Percentiles rank a stretch among this genome's conserved stretches.
Evolutionary conservation across 2,888 invertebrate genomes (phyloP).

Genomic region (Hemicrepidius hirtus): DNA sequence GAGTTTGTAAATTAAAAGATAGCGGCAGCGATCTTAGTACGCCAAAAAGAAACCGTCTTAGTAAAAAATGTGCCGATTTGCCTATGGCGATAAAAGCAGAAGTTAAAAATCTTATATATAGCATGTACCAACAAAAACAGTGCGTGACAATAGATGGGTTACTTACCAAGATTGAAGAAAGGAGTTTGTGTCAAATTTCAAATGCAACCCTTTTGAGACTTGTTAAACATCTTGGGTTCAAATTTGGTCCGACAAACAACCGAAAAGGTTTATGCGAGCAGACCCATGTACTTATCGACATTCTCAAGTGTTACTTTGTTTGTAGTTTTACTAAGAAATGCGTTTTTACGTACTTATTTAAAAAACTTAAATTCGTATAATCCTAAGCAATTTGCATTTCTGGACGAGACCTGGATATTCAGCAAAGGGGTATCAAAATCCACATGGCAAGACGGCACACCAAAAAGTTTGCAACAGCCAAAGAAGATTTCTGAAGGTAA

Average conservation of each 20-base stretch:
- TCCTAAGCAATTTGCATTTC: constrained; percentile 10
- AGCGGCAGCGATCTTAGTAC: no score
- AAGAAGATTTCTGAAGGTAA: constrained; percentile 4
- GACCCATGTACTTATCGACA: no score
- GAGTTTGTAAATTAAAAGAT: not conserved
- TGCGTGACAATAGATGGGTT: not conserved
- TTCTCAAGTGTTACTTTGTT: no score
- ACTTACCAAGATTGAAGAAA: not conserved
- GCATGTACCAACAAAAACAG: not conserved
- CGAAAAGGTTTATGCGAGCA: constrained; percentile 17
- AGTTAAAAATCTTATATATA: not conserved
- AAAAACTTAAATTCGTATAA: constrained; percentile 3
- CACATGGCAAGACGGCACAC: constrained; percentile 13
- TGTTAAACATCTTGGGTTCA: not conserved
- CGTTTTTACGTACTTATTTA: constrained; percentile 14
- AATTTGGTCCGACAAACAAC: not conserved
- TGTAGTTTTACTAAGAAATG: not conserved
- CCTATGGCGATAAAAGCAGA: not conserved
- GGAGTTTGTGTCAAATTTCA: no score
- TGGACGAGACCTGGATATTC: constrained; percentile 24
- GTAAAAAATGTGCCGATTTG: not conserved
- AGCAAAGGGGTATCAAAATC: not conserved
- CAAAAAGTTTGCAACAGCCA: not conserved
- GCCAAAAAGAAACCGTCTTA: not conserved
- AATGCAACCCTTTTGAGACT: not conserved